Base-by-base conservation (phyloP, 2,113 vertebrate species). In the Archilochus colubris region DNA sequence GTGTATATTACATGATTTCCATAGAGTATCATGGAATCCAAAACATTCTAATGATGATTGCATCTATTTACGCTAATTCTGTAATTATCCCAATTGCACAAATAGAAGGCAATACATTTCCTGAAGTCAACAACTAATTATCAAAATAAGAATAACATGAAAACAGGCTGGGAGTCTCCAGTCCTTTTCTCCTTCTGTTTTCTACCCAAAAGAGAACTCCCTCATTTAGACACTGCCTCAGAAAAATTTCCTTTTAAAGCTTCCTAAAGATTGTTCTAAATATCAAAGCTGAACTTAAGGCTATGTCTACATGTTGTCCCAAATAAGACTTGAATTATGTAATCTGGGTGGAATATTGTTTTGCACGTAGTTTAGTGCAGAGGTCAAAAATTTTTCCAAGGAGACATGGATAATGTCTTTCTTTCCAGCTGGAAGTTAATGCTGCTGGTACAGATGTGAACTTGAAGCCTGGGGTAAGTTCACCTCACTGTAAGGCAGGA, bases 11-110 rank as follows among this genome's bases (percentile, higher is more conserved):
- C 5, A 59, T 76, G 21, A 96, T 89, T 89, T 96, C 74, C 89
- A 62, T 44, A 91, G 89, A 91, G 57, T 95, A 91, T 95, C 77
- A 89, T 82, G 67, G 85, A 88, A 96, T 66, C 33, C 50, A 94
- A 94, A 75, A 91, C 91, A 96, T 27, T 64, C 17, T 90, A 91
- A 92, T 95, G 62, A 79, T 91, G 74, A 90, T 61, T 95, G 30
- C 58, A 84, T 88, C 95, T 96, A 85, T 95, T 96, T 96, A 94
- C 33, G 86, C 91, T 95, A 95, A 97, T 96, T 94, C 94, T 14
- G 61, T 88, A 95, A 96, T 94, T 95, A 77, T 18, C 92, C 33
- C 93, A 94, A 93, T 96, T 79, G 87, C 53, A 87, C 58, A 94
- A 95, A 93, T 67, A 96, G 79, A 88, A 88, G 83, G 72, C 69